phyloP scores from a whole-genome alignment of 2,888 invertebrate genomes.

The Platycheirus albimanus region DNA sequence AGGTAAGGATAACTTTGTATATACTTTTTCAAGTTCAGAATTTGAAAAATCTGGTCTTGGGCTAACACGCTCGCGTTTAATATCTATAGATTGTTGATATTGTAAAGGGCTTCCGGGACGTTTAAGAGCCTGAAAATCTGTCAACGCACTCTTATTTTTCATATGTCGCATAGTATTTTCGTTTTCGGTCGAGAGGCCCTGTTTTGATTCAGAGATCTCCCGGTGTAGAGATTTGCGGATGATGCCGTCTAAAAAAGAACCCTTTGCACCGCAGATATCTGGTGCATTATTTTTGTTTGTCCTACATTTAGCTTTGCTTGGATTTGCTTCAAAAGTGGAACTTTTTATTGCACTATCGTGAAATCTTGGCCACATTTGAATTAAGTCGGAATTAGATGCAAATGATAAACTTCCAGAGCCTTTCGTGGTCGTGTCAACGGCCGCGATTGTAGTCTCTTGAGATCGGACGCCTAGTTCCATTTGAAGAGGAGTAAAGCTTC shows the following conservation, averaged over 20 bases:
- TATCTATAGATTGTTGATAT: constrained; percentile 82
- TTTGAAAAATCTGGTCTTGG: constrained; percentile 76
- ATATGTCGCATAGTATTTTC: no score
- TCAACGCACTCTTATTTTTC: constrained; percentile 84
- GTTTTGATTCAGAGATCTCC: constrained; percentile 82
- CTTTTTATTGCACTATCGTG: constrained; percentile 84
- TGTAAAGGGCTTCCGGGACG: constrained; percentile 80
- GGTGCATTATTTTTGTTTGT: constrained; percentile 85
- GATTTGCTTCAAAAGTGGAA: constrained; percentile 41
- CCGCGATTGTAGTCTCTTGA: constrained; percentile 79
- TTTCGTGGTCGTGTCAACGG: constrained; percentile 82
- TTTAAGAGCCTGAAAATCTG: constrained; percentile 75
- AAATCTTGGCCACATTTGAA: constrained; percentile 90
- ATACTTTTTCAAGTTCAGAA: constrained; percentile 73
- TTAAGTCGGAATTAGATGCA: constrained; percentile 85
- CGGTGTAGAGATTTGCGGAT: constrained; percentile 91
- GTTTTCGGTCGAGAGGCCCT: no score
- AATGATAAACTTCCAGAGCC: constrained; percentile 81
- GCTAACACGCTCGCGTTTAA: constrained; percentile 84
- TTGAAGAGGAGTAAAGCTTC: constrained; percentile 84
- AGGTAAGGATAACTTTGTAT: constrained; percentile 36
- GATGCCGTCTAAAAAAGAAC: constrained; percentile 90
- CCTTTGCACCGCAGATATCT: constrained; percentile 87
- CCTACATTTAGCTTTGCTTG: constrained; percentile 80
- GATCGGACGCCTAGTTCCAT: constrained; percentile 78